Evolutionary conservation across 2,888 invertebrate genomes (phyloP).

Genomic region (Coecobrya sp.): DNA sequence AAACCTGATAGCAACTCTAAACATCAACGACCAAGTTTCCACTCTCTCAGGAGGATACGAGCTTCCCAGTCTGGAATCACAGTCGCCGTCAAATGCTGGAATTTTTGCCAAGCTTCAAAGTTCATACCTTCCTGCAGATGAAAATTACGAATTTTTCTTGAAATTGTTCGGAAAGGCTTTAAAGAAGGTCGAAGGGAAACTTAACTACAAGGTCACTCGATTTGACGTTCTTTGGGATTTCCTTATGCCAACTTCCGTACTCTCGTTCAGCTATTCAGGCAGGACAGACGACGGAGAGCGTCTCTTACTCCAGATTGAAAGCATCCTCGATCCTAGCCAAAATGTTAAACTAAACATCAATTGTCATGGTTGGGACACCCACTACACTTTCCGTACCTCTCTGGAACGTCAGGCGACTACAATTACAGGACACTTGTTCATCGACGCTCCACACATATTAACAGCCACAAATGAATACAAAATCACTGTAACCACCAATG

Average conservation of each 20-base stretch:
- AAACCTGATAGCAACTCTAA: slow-evolving; percentile 60
- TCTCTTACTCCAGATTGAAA: slow-evolving; percentile 62
- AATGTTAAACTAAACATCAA: slow-evolving; percentile 62
- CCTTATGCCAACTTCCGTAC: slow-evolving; percentile 60
- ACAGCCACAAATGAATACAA: slow-evolving; percentile 73
- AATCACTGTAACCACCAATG: slow-evolving; percentile 69
- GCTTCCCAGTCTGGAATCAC: slow-evolving; percentile 70
- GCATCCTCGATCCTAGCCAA: slow-evolving; percentile 50
- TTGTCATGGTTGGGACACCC: slow-evolving; percentile 71
- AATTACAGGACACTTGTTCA: slow-evolving; percentile 60
- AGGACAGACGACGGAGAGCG: slow-evolving; percentile 65
- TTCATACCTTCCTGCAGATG: slow-evolving; percentile 58
- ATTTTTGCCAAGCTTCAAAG: slow-evolving; percentile 77
- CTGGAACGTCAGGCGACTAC: slow-evolving; percentile 13
- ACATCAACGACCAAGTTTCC: slow-evolving; percentile 75
- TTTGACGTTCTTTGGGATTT: slow-evolving; percentile 76
- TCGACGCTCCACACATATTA: slow-evolving; percentile 78
- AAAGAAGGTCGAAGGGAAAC: slow-evolving; percentile 78
- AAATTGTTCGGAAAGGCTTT: slow-evolving; percentile 53
- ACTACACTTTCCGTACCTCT: slow-evolving; percentile 68
- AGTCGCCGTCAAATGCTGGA: slow-evolving; percentile 30
- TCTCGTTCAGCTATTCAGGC: slow-evolving; percentile 65
- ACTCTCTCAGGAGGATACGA: slow-evolving; percentile 82
- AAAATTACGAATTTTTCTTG: slow-evolving; percentile 74
- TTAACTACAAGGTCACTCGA: slow-evolving; percentile 65